Conservation (phyloP, 2,113 vertebrate species). For the Pachyramphus minor region DNA sequence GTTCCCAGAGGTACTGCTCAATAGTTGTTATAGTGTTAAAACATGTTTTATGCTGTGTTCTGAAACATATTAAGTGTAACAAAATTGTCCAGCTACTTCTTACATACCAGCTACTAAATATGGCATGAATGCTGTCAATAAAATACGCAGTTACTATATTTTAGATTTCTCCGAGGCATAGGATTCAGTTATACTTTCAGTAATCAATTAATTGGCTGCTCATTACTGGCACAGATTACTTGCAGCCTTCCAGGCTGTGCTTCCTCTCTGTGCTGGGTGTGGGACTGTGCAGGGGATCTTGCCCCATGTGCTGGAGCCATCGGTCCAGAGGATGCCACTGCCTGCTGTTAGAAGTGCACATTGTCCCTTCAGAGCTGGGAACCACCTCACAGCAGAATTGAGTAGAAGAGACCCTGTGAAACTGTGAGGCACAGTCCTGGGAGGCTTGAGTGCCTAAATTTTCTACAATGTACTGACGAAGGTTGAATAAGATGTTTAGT, state of each 20-base stretch:
- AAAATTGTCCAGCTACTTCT: constrained; percentile 58
- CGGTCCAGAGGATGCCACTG: accelerated
- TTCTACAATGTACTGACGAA: background rate
- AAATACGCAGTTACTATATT: constrained; percentile 47
- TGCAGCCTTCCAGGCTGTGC: background rate
- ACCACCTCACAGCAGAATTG: background rate
- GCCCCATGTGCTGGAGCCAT: accelerated
- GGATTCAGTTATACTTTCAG: constrained; percentile 54
- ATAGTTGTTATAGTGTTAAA: constrained; percentile 66
- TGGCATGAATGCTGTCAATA: constrained; percentile 52
- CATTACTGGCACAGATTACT: constrained; percentile 22
- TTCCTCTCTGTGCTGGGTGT: background rate
- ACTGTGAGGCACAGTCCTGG: background rate
- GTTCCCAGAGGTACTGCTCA: constrained; percentile 72
- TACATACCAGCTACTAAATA: constrained; percentile 46
- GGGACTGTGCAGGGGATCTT: background rate
- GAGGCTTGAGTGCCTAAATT: background rate
- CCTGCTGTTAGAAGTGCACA: background rate
- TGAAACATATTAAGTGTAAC: constrained; percentile 64
- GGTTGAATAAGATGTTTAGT: background rate
- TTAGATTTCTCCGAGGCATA: constrained; percentile 49
- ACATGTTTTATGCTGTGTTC: constrained; percentile 58
- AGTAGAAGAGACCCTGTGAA: background rate
- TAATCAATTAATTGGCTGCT: constrained; percentile 57
- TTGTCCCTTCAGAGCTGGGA: background rate